These are phyloP conservation scores for Tribolium castaneum DNA, from an alignment of 1,140 invertebrate species.

Conservation along the genomic window DNA sequence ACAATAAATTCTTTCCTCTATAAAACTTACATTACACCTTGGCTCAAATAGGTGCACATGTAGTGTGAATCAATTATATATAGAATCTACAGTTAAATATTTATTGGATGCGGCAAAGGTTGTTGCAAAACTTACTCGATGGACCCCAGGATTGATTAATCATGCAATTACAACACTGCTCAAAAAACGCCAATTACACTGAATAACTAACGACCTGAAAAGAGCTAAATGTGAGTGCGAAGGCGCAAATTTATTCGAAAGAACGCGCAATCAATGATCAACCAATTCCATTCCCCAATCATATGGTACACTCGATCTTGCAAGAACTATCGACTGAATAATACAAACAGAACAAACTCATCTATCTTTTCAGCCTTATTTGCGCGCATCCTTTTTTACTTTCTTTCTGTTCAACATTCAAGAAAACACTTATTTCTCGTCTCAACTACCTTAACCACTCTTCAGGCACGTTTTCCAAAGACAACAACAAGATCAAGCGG, in stretches of 20 bases:
- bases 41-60: constrained; percentile 37
- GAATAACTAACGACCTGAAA: constrained; percentile 7
- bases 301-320: constrained; percentile 2
- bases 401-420: not conserved
- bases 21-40: constrained; percentile 42
- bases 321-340: constrained; percentile 1
- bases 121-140: constrained; percentile 6
- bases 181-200: constrained; percentile 11
- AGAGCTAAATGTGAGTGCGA: constrained; percentile 21
- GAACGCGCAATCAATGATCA: constrained; percentile 1
- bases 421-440: not conserved
- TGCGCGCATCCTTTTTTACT: not conserved
- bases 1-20: constrained; percentile 42
- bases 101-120: constrained; percentile 10
- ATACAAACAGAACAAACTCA: not conserved
- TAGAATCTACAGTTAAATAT: constrained; percentile 2
- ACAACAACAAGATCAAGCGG: not conserved
- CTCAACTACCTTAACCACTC: not conserved
- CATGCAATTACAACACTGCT: constrained; percentile 5
- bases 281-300: constrained; percentile 8
- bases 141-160: constrained; percentile 16
- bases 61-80: constrained; percentile 37
- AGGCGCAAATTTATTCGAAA: constrained; percentile 6
- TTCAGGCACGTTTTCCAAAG: not conserved
- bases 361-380: not conserved